Evolutionary conservation across 2,113 vertebrate species (phyloP).

Genomic region (Aythya baeri): DNA sequence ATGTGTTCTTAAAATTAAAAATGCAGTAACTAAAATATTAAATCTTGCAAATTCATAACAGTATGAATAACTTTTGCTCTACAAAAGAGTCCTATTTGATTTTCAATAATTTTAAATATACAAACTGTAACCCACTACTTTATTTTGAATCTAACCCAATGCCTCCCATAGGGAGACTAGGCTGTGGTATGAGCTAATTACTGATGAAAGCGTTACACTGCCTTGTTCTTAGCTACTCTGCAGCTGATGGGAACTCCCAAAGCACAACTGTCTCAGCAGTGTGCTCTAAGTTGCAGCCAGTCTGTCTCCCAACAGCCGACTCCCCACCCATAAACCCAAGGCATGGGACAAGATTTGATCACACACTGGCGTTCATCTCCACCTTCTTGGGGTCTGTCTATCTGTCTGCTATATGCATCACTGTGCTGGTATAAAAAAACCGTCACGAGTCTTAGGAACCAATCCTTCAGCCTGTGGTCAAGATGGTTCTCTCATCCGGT

Average conservation of each 20-base stretch:
- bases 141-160: neutral
- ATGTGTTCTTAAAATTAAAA: neutral
- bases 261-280: neutral
- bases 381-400: neutral
- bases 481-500: neutral
- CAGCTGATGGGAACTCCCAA: neutral
- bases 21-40: neutral
- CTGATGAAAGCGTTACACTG: neutral
- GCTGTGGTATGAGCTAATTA: neutral
- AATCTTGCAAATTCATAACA: neutral
- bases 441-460: fast-evolving
- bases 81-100: neutral
- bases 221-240: neutral
- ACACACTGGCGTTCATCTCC: neutral
- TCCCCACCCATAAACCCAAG: neutral
- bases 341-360: neutral
- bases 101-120: neutral
- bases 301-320: neutral
- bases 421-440: neutral
- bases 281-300: neutral
- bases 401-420: neutral
- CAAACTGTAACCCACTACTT: neutral
- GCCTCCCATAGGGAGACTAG: neutral
- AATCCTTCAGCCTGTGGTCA: neutral
- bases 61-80: neutral